These are phyloP conservation scores for Meteorus sp. DNA, from an alignment of 1,140 invertebrate genomes.

Conservation along the genomic window DNA sequence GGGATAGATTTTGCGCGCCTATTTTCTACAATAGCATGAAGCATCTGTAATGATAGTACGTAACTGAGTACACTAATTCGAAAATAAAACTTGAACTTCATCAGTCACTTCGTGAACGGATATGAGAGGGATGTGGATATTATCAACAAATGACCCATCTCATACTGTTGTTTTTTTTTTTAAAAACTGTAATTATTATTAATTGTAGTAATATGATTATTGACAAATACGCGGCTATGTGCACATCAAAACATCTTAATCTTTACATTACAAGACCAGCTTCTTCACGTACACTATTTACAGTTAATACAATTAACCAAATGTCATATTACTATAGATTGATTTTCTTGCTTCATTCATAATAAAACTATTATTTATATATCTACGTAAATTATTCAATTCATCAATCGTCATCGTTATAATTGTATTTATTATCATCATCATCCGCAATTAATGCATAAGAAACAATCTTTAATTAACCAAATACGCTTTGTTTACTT, in stretches of 20 bases:
- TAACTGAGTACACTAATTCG: too few relatives aligned
- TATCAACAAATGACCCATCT: too few relatives aligned
- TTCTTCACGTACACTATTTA: constrained; percentile 63
- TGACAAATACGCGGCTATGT: constrained; percentile 63
- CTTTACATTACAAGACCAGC: constrained; percentile 64
- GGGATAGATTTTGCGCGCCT: too few relatives aligned
- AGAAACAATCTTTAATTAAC: constrained; percentile 51
- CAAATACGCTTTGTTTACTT: constrained; percentile 36
- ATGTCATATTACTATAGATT: constrained; percentile 31
- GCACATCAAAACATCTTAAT: constrained; percentile 64
- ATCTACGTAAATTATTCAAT: constrained; percentile 28
- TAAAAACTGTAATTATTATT: constrained; percentile 61
- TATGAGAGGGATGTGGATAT: too few relatives aligned
- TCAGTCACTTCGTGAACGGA: too few relatives aligned
- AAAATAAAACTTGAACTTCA: too few relatives aligned
- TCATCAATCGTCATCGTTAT: constrained; percentile 16
- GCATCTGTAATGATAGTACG: too few relatives aligned
- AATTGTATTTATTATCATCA: constrained; percentile 19
- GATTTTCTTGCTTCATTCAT: constrained; percentile 2
- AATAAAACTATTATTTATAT: constrained; percentile 13
- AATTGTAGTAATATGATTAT: constrained; percentile 61
- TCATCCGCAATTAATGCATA: constrained; percentile 34
- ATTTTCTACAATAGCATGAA: too few relatives aligned
- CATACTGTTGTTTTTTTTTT: constrained; percentile 29
- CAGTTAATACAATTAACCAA: constrained; percentile 57